Base-by-base conservation (phyloP, 2,797 vertebrate species). In the Podargus strigoides region DNA sequence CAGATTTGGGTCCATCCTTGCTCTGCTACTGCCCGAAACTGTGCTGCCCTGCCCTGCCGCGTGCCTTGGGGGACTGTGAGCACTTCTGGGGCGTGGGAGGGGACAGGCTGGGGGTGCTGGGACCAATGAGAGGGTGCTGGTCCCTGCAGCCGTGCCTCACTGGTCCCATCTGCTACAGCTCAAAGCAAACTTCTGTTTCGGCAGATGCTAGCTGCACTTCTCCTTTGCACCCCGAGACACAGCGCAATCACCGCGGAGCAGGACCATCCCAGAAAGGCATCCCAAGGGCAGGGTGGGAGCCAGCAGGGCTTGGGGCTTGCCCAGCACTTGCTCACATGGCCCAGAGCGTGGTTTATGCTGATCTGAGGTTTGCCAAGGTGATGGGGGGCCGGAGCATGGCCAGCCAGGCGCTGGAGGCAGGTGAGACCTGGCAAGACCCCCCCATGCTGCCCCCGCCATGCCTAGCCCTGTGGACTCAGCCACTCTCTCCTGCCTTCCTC, bases 301-400 rank as follows among this genome's bases (percentile, higher is more conserved):
- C 67, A n/a, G 37, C 39, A 47, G 30, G 34, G 58, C 42, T 84
- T n/a, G 3, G n/a, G 37, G 22, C 41, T 86, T 56, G 20, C 55
- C 36, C 39, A 21, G 20, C 0, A 0, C 27, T 74, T 3, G 16
- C 27, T 58, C 42, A 74, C 79, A 98, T 98, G 98, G 97, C 97
- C 3, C 96, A 98, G 28, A 84, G 94, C 5, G 27, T 97, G 89
- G 92, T 97, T 63, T 98, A 98, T 3, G 97, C 97, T 8, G 97
- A 98, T 52, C 92, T 98, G 93, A 92, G 95, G 60, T 98, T 98
- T 62, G 95, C 96, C 87, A 98, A 97, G 73, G 94, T 83, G 32
- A 84, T 97, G 24, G 81, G 94, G 14, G 83, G 80, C 86, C 96
- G 75, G 39, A 96, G 60, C n/a, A 6, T 8, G 37, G 95, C 96